These are phyloP conservation scores for Mus spretus DNA, from an alignment of 2,797 vertebrate species.

Conservation along the genomic window DNA sequence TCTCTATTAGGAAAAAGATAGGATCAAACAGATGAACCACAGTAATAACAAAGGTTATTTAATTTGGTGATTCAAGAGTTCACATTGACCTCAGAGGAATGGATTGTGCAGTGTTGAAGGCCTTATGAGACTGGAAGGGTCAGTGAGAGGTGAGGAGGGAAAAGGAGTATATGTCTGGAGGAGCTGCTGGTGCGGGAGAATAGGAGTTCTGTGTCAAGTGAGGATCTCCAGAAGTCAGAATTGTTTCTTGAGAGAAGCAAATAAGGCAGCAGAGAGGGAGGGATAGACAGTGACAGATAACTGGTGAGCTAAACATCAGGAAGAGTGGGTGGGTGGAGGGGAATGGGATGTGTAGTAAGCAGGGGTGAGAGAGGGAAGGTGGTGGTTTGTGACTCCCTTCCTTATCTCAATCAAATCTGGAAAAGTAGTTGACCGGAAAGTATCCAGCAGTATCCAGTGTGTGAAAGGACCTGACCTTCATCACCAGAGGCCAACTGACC, in stretches of 20 bases:
- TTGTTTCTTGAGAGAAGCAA: conserved; percentile 47
- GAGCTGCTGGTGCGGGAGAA: conserved; percentile 46
- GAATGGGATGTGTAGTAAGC: neutral
- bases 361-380: neutral
- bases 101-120: conserved; percentile 43
- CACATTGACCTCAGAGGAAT: conserved; percentile 33
- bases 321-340: neutral
- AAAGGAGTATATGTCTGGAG: conserved; percentile 21
- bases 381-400: neutral
- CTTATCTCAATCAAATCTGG: neutral
- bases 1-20: neutral
- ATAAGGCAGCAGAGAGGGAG: neutral
- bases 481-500: neutral
- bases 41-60: conserved; percentile 8
- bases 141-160: conserved; percentile 29
- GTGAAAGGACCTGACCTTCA: neutral
- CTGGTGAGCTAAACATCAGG: neutral
- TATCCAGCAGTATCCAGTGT: neutral
- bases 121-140: conserved; percentile 12
- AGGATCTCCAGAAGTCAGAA: conserved; percentile 45
- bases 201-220: neutral
- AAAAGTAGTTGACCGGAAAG: neutral
- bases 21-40: neutral
- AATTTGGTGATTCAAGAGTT: conserved; percentile 42
- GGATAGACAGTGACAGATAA: neutral